Evolutionary conservation across 2,113 vertebrate species (phyloP).

Genomic region (Gnathonemus longibarbis): DNA sequence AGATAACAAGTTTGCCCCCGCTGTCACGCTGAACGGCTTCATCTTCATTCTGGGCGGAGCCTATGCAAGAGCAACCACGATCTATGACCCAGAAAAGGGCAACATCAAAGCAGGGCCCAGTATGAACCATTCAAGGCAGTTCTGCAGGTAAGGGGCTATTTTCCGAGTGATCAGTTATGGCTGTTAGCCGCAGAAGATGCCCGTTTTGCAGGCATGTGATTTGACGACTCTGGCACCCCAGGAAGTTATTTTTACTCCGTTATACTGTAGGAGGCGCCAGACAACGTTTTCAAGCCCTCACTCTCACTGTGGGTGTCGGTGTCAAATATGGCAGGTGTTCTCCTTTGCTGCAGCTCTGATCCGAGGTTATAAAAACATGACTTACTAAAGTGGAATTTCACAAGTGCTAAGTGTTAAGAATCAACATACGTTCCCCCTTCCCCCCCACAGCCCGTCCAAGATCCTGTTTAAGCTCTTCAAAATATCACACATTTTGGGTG

Average conservation of each 20-base stretch:
- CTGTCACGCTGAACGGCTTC: conserved; percentile 92
- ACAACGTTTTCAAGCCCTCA: neutral
- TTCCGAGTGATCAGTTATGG: conserved; percentile 1
- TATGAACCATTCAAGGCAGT: conserved; percentile 98
- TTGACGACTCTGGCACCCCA: neutral
- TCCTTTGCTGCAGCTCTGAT: neutral
- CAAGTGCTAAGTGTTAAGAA: conserved; percentile 4
- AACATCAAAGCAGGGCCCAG: conserved; percentile 98
- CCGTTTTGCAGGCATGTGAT: neutral
- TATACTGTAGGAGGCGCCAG: neutral
- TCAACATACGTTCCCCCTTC: neutral
- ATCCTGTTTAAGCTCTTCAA: conserved; percentile 6
- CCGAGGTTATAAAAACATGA: conserved; percentile 2
- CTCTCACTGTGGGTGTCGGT: neutral
- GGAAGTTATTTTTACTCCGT: neutral
- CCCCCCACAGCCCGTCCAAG: neutral
- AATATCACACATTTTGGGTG: conserved; percentile 2
- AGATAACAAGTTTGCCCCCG: conserved; percentile 99
- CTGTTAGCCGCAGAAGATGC: neutral
- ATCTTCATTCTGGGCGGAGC: conserved; percentile 98
- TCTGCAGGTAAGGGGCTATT: conserved; percentile 83
- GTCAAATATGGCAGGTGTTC: neutral
- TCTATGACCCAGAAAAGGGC: conserved; percentile 98
- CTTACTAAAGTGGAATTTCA: neutral
- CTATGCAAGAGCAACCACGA: conserved; percentile 94